A percentile compares a stretch with the other conserved stretches of the same genome.
Evolutionary conservation across 1,140 invertebrate genomes (phyloP).

Genomic region (Drosophila oshimai): DNA sequence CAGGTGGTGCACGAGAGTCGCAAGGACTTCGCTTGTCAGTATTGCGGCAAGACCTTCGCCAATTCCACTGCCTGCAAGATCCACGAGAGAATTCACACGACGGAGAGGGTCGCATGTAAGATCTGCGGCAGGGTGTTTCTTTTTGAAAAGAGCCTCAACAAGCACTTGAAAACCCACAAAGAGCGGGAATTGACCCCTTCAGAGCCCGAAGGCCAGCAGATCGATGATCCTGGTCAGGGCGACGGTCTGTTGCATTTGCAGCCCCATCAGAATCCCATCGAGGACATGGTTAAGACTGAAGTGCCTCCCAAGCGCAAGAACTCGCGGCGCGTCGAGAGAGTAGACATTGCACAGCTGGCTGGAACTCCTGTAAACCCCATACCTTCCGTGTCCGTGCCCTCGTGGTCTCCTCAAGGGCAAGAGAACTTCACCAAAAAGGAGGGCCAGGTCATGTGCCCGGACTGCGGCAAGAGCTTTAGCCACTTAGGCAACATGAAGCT

Average conservation of each 20-base stretch:
- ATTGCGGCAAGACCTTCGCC: slow-evolving; percentile 78
- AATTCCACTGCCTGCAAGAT: slow-evolving; percentile 77
- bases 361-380: slow-evolving; percentile 77
- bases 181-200: slow-evolving; percentile 68
- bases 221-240: slow-evolving; percentile 48
- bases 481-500: slow-evolving; percentile 74
- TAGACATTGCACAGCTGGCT: slow-evolving; percentile 71
- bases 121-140: slow-evolving; percentile 76
- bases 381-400: slow-evolving; percentile 69
- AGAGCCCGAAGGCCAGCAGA: slow-evolving; percentile 51
- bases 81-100: slow-evolving; percentile 82
- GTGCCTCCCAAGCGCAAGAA: slow-evolving; percentile 56
- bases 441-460: slow-evolving; percentile 73
- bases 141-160: slow-evolving; percentile 66
- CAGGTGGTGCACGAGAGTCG: slow-evolving; percentile 77
- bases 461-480: slow-evolving; percentile 75
- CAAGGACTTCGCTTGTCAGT: slow-evolving; percentile 77
- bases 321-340: slow-evolving; percentile 67
- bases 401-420: slow-evolving; percentile 74
- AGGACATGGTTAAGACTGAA: slow-evolving; percentile 65
- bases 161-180: slow-evolving; percentile 75
- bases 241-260: slow-evolving; percentile 22
- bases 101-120: slow-evolving; percentile 83
- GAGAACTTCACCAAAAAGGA: slow-evolving; percentile 80
- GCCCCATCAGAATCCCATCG: slow-evolving; percentile 38